phyloP scores from a whole-genome alignment of 2,797 vertebrate species.

The Periparus ater region DNA sequence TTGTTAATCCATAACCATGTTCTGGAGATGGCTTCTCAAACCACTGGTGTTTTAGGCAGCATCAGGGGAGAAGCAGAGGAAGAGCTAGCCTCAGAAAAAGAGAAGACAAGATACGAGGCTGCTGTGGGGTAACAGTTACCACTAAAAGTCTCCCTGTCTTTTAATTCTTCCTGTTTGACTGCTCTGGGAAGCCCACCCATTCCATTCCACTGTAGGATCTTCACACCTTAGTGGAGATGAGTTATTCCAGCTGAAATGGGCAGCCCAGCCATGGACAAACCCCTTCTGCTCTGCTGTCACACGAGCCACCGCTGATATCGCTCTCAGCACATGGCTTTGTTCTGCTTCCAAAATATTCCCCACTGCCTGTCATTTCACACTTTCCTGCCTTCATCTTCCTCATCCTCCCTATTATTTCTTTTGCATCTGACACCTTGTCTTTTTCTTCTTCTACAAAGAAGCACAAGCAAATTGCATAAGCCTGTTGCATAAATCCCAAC shows the following conservation, averaged over 20 bases:
- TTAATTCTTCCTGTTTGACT: neutral
- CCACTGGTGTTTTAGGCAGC: neutral
- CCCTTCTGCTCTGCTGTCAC: neutral
- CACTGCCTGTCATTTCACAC: neutral
- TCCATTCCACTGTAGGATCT: neutral
- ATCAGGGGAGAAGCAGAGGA: neutral
- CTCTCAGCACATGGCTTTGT: neutral
- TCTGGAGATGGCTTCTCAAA: neutral
- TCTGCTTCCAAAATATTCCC: neutral
- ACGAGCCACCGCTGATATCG: accelerated
- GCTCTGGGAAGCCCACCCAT: neutral
- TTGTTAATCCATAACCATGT: neutral
- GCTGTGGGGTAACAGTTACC: neutral
- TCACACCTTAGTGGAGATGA: neutral
- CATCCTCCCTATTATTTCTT: neutral
- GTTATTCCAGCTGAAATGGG: neutral
- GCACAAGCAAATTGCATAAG: neutral
- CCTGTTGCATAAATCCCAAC: neutral
- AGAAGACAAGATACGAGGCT: accelerated
- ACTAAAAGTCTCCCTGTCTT: neutral
- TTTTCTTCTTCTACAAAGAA: neutral
- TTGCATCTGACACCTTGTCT: neutral
- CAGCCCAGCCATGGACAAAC: neutral
- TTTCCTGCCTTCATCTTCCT: neutral
- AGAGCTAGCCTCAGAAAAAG: neutral